These are phyloP conservation scores for Mormyrus lacerda DNA, from an alignment of 2,113 vertebrate genomes.

Conservation along the genomic window DNA sequence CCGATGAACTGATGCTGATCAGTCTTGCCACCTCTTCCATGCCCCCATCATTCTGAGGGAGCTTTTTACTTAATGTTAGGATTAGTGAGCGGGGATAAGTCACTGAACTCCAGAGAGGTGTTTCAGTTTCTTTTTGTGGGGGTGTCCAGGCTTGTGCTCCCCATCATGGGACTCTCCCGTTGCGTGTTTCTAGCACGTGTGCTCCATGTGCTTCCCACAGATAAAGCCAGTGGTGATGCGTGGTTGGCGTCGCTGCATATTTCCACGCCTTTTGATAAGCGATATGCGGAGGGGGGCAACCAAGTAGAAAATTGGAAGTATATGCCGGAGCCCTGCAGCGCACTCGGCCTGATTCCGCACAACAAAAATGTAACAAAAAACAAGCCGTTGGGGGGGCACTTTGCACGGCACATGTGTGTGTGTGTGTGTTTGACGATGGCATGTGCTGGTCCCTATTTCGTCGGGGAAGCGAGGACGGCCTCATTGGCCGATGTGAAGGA, in stretches of 20 bases:
- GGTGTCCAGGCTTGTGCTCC: not conserved
- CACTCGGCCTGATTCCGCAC: conserved; percentile 39
- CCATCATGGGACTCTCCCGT: not conserved
- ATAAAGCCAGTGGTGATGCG: conserved; percentile 21
- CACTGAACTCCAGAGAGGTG: not conserved
- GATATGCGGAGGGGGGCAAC: conserved; percentile 34
- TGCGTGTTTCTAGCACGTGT: not conserved
- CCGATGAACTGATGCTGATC: conserved; percentile 5
- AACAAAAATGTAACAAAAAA: conserved; percentile 12
- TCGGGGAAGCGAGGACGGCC: not conserved
- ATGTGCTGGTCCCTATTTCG: not conserved
- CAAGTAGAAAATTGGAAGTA: conserved; percentile 54
- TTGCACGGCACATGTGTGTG: conserved; percentile 29
- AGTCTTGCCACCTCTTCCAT: conserved; percentile 13
- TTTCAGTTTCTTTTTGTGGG: not conserved
- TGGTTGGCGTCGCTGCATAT: conserved; percentile 7
- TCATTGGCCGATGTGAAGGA: not conserved
- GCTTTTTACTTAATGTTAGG: not conserved
- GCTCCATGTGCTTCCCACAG: not conserved
- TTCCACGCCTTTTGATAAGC: conserved; percentile 31
- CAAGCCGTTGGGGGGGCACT: not conserved
- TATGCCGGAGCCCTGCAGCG: conserved; percentile 38
- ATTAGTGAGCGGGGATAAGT: conserved; percentile 13
- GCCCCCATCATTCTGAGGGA: conserved; percentile 13
- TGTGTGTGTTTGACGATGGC: conserved; percentile 23